Evolutionary conservation across 64 coral and sea anemone species (phyloP).

Genomic region (Porites lutea): DNA sequence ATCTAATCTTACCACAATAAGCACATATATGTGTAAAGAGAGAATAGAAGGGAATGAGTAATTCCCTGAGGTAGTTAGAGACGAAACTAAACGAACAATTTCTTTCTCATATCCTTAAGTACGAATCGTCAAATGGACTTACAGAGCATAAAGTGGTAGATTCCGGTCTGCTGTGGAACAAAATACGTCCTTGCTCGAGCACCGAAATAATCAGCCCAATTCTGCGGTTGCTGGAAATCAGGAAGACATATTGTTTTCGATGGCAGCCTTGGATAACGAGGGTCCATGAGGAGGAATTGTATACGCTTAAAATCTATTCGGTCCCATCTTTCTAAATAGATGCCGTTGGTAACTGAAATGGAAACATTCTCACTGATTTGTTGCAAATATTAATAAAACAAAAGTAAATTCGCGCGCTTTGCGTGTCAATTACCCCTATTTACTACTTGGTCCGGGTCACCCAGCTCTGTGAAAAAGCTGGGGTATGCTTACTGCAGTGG

Average conservation of each 20-base stretch:
- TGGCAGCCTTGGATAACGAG: slow-evolving; percentile 68
- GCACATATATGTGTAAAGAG: too few species aligned
- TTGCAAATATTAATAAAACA: not conserved
- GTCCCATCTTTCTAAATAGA: slow-evolving; percentile 85
- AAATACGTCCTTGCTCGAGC: slow-evolving; percentile 67
- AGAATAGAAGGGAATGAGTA: too few species aligned
- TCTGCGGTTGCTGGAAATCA: slow-evolving; percentile 57
- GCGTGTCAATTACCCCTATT: too few species aligned
- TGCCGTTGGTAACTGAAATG: slow-evolving; percentile 16
- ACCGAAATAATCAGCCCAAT: slow-evolving; percentile 80
- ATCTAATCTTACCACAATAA: too few species aligned
- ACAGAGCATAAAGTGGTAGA: slow-evolving; percentile 15
- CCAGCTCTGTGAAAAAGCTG: too few species aligned
- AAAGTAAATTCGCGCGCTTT: not conserved
- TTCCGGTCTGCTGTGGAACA: slow-evolving; percentile 44
- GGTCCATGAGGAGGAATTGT: slow-evolving; percentile 34
- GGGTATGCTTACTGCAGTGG: too few species aligned
- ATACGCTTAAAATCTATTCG: slow-evolving; percentile 68
- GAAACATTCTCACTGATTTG: too few species aligned
- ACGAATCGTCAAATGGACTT: not conserved
- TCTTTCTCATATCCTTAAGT: too few species aligned
- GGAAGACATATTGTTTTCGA: slow-evolving; percentile 18
- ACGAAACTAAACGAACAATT: too few species aligned
- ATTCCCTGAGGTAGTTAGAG: too few species aligned
- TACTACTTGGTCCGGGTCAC: too few species aligned